Percentiles rank a stretch among this genome's conserved stretches.
Conservation (phyloP, 1,140 invertebrate species). For the Oedothorax gibbosus region DNA sequence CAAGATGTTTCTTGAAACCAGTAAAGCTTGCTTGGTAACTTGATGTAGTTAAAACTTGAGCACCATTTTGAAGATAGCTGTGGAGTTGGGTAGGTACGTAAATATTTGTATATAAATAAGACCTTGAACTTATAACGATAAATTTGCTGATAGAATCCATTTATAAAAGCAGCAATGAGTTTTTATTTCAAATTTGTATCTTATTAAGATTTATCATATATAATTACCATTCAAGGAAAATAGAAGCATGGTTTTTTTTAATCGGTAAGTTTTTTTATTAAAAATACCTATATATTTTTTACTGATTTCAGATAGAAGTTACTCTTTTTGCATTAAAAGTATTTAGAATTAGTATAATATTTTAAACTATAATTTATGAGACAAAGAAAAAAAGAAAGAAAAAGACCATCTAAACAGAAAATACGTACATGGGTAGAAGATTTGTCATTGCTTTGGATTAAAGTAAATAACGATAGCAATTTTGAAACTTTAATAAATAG, state of each 20-base stretch:
- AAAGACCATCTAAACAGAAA: not conserved
- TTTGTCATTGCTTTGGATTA: too few relatives aligned
- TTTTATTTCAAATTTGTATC: too few relatives aligned
- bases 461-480: not conserved
- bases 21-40: conserved; percentile 89
- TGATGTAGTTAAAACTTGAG: conserved; percentile 85
- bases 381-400: too few relatives aligned
- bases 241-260: not conserved
- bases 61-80: conserved; percentile 76
- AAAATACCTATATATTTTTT: too few relatives aligned
- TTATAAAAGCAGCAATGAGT: too few relatives aligned
- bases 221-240: conserved; percentile 10
- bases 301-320: too few relatives aligned
- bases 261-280: not conserved
- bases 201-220: too few relatives aligned
- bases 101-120: not conserved
- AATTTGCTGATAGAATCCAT: too few relatives aligned
- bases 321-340: too few relatives aligned
- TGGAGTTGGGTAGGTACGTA: not conserved
- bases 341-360: not conserved
- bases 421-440: too few relatives aligned
- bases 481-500: not conserved
- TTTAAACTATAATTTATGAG: not conserved
- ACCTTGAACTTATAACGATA: too few relatives aligned
- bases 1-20: conserved; percentile 80